Base-by-base conservation (phyloP, 2,797 vertebrate species). In the Sparidentex hasta region DNA sequence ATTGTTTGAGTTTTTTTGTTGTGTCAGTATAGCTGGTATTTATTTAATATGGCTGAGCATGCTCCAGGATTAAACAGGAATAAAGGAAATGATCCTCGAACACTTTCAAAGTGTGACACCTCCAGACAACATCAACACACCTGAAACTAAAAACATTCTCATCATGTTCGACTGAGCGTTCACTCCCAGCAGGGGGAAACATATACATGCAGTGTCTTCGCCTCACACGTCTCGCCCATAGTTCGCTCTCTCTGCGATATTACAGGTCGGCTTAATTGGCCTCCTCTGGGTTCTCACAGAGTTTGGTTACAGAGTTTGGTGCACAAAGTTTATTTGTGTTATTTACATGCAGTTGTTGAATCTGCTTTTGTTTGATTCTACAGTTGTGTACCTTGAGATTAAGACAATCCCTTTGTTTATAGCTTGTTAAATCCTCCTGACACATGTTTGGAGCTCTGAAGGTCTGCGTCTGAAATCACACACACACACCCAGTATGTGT, bases 11-110 rank as follows among this genome's bases (percentile, higher is more conserved):
- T 18, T 57, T n/a, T 25, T 70, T 68, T 63, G 6, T 57, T 64
- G 55, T 20, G 43, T 51, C 48, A 23, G 29, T 16, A 16, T 21
- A 23, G 44, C 20, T 61, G 38, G 41, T 66, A 46, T 27, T 65
- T 56, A 70, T 75, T 65, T 73, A 76, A 65, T 51, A 69, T 73
- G 59, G 66, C 27, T 74, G 72, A 74, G 25, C 17, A 29, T 51
- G 63, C 23, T 13, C 14, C 1, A 27, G n/a, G 23, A 57, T 66
- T 66, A 44, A 54, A 43, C 20, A 38, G 20, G 16, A 57, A 4
- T n/a, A 52, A 51, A 65, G 14, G 29, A 17, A 70, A 23, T 23
- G 1, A 52, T 54, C 55, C 23, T 55, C 4, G 17, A 17, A 66
- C 55, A 33, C 16, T 33, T 33, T 33, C 29, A 9, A n/a, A 69